These are phyloP conservation scores for Lates calcarifer DNA, from an alignment of 2,113 vertebrate species.

Conservation along the genomic window DNA sequence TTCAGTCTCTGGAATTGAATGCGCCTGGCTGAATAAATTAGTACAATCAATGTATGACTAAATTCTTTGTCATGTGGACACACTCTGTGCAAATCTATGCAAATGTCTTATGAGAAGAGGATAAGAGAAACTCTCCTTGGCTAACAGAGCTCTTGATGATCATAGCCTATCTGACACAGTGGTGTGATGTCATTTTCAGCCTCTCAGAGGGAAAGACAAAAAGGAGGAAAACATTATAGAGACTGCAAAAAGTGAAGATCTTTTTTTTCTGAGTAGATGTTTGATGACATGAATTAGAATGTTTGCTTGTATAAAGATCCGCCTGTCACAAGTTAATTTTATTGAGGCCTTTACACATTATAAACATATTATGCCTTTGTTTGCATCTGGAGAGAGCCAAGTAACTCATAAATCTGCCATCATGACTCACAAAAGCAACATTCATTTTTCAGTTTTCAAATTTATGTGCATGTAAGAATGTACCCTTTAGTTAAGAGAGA, in stretches of 20 bases:
- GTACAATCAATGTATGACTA: conserved; percentile 77
- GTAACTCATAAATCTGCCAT: not conserved
- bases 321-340: not conserved
- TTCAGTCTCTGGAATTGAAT: conserved; percentile 76
- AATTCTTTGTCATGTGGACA: conserved; percentile 74
- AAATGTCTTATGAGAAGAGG: conserved; percentile 72
- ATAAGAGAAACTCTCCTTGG: conserved; percentile 74
- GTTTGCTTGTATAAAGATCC: conserved; percentile 2
- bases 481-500: not conserved
- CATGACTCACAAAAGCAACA: not conserved
- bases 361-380: not conserved
- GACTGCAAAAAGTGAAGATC: not conserved
- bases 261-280: not conserved
- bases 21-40: conserved; percentile 76
- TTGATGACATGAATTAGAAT: not conserved
- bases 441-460: conserved; percentile 7
- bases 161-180: conserved; percentile 49
- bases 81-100: conserved; percentile 75
- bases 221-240: conserved; percentile 3
- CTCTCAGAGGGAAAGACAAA: conserved; percentile 37
- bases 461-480: not conserved
- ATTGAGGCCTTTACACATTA: not conserved
- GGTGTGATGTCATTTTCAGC: conserved; percentile 62
- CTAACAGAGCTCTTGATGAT: conserved; percentile 74
- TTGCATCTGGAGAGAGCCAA: not conserved